A percentile compares a stretch with the other conserved stretches of the same genome.
Evolutionary conservation across 2,113 vertebrate species (phyloP).

Genomic region (Gila orcuttii): DNA sequence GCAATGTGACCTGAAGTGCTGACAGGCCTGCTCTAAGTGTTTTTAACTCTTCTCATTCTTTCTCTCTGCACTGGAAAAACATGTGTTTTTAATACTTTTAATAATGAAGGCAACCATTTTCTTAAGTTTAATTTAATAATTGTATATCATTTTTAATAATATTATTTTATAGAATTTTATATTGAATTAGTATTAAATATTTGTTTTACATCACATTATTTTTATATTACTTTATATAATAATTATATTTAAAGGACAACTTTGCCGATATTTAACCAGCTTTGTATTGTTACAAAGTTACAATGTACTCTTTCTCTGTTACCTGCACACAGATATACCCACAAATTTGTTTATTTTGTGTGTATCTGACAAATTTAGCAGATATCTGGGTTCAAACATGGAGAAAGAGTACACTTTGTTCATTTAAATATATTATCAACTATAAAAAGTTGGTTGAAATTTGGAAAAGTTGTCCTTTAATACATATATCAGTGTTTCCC

Average conservation of each 20-base stretch:
- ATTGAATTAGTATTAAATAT: neutral
- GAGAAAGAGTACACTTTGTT: neutral
- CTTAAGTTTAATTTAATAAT: neutral
- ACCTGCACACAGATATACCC: neutral
- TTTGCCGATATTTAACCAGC: neutral
- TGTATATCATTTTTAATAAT: neutral
- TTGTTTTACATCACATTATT: neutral
- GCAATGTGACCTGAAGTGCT: neutral
- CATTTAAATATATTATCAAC: neutral
- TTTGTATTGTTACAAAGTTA: neutral
- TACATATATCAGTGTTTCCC: neutral
- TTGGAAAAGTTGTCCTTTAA: neutral
- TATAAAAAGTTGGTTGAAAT: neutral
- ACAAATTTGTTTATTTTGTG: neutral
- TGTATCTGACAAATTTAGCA: neutral
- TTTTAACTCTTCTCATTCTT: slow-evolving; percentile 9
- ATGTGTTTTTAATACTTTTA: neutral
- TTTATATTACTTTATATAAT: neutral
- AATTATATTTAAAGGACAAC: neutral
- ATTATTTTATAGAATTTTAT: neutral
- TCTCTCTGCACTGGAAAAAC: neutral
- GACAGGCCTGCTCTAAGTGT: neutral
- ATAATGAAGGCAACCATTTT: neutral
- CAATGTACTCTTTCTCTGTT: neutral
- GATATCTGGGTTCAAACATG: neutral